Evolutionary conservation across 1,140 invertebrate species (phyloP), one percentile per base, ranked within the genome.

Genomic region (Phthorimaea operculella): DNA sequence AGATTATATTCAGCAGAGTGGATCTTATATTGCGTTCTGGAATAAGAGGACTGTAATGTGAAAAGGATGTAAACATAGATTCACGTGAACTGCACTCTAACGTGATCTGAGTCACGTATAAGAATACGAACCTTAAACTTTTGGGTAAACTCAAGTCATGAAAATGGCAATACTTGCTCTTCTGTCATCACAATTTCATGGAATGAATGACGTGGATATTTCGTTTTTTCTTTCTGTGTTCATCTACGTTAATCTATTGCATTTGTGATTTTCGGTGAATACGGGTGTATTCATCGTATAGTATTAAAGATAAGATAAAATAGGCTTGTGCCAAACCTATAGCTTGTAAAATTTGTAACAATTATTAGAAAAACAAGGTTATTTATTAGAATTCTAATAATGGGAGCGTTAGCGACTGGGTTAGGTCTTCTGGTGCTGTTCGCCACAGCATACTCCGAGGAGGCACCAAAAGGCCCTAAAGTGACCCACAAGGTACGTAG

Each of bases 401-500:
- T 84, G 81, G 76, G 72, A 54, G 60, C 72, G 39, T 55, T 84
- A 33, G 63, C 71, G 45, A 66, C 68, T 12, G 60, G 63, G 51
- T 52, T 84, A 33, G 76, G 79, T 18, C 55, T 84, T 55, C 58
- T 84, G n/a, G 60, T 84, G 52, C 57, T 81, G 51, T 61, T 71
- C n/a, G 62, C 72, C 8, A 62, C 67, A 28, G 76, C 69, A 6
- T 72, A 62, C 55, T 72, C 74, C 39, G 78, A 82, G 49, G 79
- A 82, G 36, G 52, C 72, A 42, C 74, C 76, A 9, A 84, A 84
- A 64, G 81, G 81, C 39, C 81, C 81, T 33, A 84, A 84, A 74
- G 81, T 84, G 21, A 84, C 81, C 8, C 79, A 84, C 55, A 82
- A 76, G 76, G 79, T 82, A 68, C 59, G 58, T 55, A 44, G 4